Evolutionary conservation across 2,888 invertebrate genomes (phyloP), one percentile per base, ranked within the genome.

Genomic region (Unio delphinus): DNA sequence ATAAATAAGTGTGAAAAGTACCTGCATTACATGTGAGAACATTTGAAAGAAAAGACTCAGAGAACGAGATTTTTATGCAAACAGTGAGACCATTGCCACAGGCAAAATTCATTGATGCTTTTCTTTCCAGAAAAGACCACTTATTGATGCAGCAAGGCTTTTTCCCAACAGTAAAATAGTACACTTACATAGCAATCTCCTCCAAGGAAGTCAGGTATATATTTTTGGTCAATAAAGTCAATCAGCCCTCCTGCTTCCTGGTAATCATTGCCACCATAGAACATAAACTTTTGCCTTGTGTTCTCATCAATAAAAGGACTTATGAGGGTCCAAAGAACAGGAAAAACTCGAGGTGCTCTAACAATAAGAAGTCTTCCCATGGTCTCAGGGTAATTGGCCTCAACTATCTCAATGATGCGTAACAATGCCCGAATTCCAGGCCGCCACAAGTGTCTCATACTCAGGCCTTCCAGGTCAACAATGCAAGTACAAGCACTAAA

Each of bases 241-340:
- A 93, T 93, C 15, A 97, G 92, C 0, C 96, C 96, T 20, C 95
- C 96, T 7, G 93, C 91, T 79, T 93, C 94, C 85, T 95, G 94
- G 87, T 95, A 95, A 90, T 96, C 96, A 83, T 95, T 95, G 61
- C 95, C 96, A 74, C 95, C 96, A 90, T 96, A 96, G 90, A 98
- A 95, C 88, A 96, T 92, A 90, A 97, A 96, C 90, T 97, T 96
- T 83, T 94, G 94, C 75, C 97, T 93, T 0, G 97, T 97, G 89
- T 95, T 95, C 90, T 97, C 97, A 90, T 97, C 96, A 84, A 98
- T 98, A 89, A 98, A 97, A 2, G 97, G 95, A 90, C 95, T 95
- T 78, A 98, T 95, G 70, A 98, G 93, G 0, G 97, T 97, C 97
- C 97, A 98, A 57, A 98, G 92, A 69, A 98, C 96, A 6, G 97